Conservation (phyloP, 2,797 vertebrate genomes). For the Poecilia picta region DNA sequence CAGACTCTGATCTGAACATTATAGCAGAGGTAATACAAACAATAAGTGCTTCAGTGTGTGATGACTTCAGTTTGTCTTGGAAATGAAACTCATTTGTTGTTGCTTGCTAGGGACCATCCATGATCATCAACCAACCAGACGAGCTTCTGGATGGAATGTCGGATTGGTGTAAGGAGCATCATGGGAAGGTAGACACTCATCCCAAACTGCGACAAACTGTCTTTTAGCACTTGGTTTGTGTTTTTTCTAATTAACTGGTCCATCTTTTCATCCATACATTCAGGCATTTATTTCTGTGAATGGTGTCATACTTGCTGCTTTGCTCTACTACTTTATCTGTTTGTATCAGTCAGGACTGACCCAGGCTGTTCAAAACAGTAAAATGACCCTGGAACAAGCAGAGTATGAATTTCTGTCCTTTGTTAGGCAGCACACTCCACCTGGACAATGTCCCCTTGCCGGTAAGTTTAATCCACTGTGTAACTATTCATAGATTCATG, state of each 20-base stretch:
- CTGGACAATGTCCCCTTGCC: slow-evolving; percentile 93
- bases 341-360: slow-evolving; percentile 92
- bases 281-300: neutral
- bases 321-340: neutral
- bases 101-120: slow-evolving; percentile 87
- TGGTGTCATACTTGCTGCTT: neutral
- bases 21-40: slow-evolving; percentile 85
- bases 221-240: neutral
- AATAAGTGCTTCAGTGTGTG: neutral
- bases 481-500: neutral
- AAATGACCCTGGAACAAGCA: slow-evolving; percentile 88
- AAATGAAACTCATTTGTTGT: neutral
- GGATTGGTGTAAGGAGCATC: slow-evolving; percentile 96
- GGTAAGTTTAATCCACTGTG: slow-evolving; percentile 76
- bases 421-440: slow-evolving; percentile 90
- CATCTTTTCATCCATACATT: neutral
- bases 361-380: slow-evolving; percentile 92
- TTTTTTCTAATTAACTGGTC: neutral
- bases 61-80: neutral
- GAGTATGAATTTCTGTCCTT: slow-evolving; percentile 97
- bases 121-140: slow-evolving; percentile 94
- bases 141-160: slow-evolving; percentile 93
- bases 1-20: slow-evolving; percentile 90
- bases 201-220: neutral
- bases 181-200: slow-evolving; percentile 86